phyloP scores from a whole-genome alignment of 2,797 vertebrate genomes.

The Loris lydekkerianus region DNA sequence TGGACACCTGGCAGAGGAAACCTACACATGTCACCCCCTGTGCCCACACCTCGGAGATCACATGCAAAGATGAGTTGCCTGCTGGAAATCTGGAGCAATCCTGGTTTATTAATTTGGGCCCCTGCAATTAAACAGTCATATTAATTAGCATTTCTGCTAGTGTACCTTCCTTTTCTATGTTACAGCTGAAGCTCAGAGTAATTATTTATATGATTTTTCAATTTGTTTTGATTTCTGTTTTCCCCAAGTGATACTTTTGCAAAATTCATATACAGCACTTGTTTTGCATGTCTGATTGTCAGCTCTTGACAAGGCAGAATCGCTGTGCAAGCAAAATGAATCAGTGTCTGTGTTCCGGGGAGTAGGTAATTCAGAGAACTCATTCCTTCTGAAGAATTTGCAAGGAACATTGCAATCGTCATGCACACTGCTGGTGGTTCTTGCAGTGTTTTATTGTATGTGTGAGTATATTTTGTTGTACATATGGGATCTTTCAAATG shows the following conservation, averaged over 20 bases:
- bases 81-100: slow-evolving; percentile 63
- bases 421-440: background rate
- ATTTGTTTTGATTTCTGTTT: slow-evolving; percentile 84
- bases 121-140: slow-evolving; percentile 79
- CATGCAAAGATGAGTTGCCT: slow-evolving; percentile 13
- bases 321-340: slow-evolving; percentile 21
- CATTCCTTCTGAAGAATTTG: background rate
- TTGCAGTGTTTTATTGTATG: background rate
- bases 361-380: background rate
- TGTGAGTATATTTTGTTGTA: background rate
- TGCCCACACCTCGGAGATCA: slow-evolving; percentile 49
- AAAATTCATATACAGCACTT: slow-evolving; percentile 76
- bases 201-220: slow-evolving; percentile 85
- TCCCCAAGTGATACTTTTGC: slow-evolving; percentile 80
- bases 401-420: background rate
- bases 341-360: background rate
- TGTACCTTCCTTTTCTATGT: slow-evolving; percentile 77
- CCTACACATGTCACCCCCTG: no score
- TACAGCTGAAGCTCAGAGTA: slow-evolving; percentile 77
- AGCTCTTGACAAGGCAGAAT: slow-evolving; percentile 62
- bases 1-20: slow-evolving; percentile 43
- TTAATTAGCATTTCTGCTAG: slow-evolving; percentile 80
- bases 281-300: slow-evolving; percentile 75
- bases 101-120: slow-evolving; percentile 76
- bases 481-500: background rate